These are phyloP conservation scores for Aphodius sticticus DNA, from an alignment of 2,888 invertebrate species.

Conservation along the genomic window DNA sequence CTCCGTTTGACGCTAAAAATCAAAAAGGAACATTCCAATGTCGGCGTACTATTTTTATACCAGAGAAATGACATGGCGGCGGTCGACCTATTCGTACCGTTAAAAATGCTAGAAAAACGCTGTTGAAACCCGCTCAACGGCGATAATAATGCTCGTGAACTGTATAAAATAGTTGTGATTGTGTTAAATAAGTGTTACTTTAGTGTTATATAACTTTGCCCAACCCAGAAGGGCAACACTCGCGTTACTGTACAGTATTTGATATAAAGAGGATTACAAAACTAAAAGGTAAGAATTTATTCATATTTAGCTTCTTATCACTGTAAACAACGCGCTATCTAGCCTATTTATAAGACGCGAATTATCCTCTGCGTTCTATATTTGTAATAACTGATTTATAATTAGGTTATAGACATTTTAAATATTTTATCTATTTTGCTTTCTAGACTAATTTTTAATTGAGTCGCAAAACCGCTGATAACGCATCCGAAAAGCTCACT, in stretches of 20 bases:
- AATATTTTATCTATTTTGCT: constrained; percentile 30
- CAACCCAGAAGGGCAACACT: constrained; percentile 7
- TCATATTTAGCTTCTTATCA: neutral
- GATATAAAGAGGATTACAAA: constrained; percentile 19
- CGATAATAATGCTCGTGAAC: constrained; percentile 37
- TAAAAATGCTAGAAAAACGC: constrained; percentile 51
- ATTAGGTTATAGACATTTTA: constrained; percentile 57
- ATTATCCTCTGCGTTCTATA: constrained; percentile 25
- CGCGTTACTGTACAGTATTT: neutral
- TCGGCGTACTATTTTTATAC: constrained; percentile 57
- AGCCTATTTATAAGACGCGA: constrained; percentile 6
- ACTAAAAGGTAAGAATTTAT: constrained; percentile 9
- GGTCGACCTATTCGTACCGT: constrained; percentile 49
- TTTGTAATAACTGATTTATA: constrained; percentile 48
- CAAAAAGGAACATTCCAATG: constrained; percentile 51
- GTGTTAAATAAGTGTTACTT: constrained; percentile 39
- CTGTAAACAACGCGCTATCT: neutral
- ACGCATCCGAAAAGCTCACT: neutral
- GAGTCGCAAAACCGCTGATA: neutral
- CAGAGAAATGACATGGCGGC: constrained; percentile 56
- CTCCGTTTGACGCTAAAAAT: constrained; percentile 37
- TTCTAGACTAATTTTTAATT: constrained; percentile 10
- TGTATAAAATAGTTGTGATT: constrained; percentile 35
- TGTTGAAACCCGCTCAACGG: constrained; percentile 37
- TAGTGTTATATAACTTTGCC: constrained; percentile 33